phyloP scores from a whole-genome alignment of 2,113 vertebrate species.

The Campylomormyrus tamandua region DNA sequence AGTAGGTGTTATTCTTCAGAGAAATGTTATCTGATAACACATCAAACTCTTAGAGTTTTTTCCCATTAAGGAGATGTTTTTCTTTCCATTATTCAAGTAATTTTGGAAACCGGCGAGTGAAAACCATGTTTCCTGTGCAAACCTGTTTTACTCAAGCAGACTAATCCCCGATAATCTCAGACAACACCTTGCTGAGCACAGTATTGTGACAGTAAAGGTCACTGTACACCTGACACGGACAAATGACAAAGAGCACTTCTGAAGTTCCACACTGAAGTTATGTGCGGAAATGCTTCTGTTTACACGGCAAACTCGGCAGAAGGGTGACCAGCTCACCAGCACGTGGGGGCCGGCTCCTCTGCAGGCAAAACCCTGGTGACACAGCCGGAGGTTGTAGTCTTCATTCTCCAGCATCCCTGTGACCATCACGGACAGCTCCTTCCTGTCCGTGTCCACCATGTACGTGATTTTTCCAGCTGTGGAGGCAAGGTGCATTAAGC shows the following conservation, averaged over 20 bases:
- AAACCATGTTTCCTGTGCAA: not conserved
- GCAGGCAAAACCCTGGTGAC: slow-evolving; percentile 67
- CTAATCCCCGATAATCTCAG: not conserved
- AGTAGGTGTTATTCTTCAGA: not conserved
- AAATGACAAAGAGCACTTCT: not conserved
- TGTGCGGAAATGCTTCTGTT: not conserved
- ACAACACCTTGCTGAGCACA: not conserved
- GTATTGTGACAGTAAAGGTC: not conserved
- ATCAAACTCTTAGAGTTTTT: not conserved
- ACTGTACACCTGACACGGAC: not conserved
- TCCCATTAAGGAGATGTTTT: not conserved
- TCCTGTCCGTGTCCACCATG: slow-evolving; percentile 52
- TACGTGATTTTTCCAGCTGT: slow-evolving; percentile 67
- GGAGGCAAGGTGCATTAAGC: not conserved
- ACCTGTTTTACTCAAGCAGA: not conserved
- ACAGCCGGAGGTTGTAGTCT: slow-evolving; percentile 72
- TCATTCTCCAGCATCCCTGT: slow-evolving; percentile 50
- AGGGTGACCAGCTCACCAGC: not conserved
- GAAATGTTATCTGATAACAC: not conserved
- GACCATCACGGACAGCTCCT: slow-evolving; percentile 62
- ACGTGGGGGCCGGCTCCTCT: slow-evolving; percentile 46
- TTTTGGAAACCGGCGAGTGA: not conserved
- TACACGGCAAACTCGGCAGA: not conserved
- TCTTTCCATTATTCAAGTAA: not conserved
- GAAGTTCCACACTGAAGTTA: not conserved